These are phyloP conservation scores for Crotalus viridis DNA, from an alignment of 2,113 vertebrate genomes.

Conservation along the genomic window DNA sequence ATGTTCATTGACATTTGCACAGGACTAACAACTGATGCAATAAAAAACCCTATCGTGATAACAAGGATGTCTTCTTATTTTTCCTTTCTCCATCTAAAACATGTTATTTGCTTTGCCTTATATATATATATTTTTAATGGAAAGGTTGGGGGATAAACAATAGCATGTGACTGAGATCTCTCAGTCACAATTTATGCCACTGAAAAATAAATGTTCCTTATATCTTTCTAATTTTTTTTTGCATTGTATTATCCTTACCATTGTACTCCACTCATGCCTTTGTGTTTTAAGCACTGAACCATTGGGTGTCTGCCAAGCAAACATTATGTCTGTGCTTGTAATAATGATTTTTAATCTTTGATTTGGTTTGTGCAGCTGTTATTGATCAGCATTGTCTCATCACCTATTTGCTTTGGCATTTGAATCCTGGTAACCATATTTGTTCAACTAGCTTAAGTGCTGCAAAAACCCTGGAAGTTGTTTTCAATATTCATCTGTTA, in stretches of 20 bases:
- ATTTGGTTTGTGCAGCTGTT: slow-evolving; percentile 28
- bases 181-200: not conserved
- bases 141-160: not conserved
- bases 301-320: slow-evolving; percentile 27
- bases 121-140: accelerated
- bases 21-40: not conserved
- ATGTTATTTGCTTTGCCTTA: not conserved
- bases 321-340: slow-evolving; percentile 20
- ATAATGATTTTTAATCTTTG: slow-evolving; percentile 33
- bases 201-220: not conserved
- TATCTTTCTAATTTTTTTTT: not conserved
- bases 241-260: not conserved
- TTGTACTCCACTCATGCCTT: not conserved
- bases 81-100: not conserved
- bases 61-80: not conserved
- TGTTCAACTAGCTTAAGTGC: slow-evolving; percentile 27
- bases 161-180: not conserved
- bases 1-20: not conserved
- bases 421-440: slow-evolving; percentile 17
- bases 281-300: not conserved
- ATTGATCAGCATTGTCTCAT: slow-evolving; percentile 23
- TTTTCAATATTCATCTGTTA: slow-evolving; percentile 3
- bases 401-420: slow-evolving; percentile 8
- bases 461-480: not conserved
- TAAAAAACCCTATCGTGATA: not conserved